Evolutionary conservation across 2,797 vertebrate genomes (phyloP).

Genomic region (Sebastes dallii): DNA sequence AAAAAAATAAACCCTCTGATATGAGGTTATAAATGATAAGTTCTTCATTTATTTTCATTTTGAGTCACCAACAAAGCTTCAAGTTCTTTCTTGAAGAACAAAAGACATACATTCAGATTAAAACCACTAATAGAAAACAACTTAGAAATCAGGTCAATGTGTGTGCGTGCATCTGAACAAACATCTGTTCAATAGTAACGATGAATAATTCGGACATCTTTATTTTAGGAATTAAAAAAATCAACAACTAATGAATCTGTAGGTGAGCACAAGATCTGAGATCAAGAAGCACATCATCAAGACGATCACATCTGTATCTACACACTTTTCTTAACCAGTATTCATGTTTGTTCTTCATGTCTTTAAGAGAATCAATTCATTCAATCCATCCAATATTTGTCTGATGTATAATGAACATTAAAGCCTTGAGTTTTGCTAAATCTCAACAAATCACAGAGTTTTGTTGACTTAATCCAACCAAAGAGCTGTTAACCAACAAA

Average conservation of each 20-base stretch:
- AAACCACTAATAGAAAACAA: conserved; percentile 6
- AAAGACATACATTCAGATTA: conserved; percentile 5
- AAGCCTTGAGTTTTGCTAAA: too few species aligned
- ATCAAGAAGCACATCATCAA: background rate
- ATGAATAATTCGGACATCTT: background rate
- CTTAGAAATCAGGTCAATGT: conserved; percentile 16
- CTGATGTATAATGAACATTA: too few species aligned
- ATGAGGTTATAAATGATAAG: background rate
- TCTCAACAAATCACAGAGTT: too few species aligned
- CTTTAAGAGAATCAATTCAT: too few species aligned
- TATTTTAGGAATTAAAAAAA: background rate
- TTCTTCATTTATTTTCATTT: background rate
- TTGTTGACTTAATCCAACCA: too few species aligned
- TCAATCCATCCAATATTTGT: too few species aligned
- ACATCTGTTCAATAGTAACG: background rate
- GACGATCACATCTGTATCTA: too few species aligned
- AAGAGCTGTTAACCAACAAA: too few species aligned
- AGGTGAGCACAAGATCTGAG: background rate
- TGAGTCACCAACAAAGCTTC: background rate
- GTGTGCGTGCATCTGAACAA: background rate
- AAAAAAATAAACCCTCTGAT: background rate
- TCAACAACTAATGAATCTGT: background rate
- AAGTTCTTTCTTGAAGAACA: background rate
- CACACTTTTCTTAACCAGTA: too few species aligned
- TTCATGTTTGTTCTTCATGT: too few species aligned